phyloP scores from a whole-genome alignment of 2,888 invertebrate genomes.

The Plemyria rubiginata region DNA sequence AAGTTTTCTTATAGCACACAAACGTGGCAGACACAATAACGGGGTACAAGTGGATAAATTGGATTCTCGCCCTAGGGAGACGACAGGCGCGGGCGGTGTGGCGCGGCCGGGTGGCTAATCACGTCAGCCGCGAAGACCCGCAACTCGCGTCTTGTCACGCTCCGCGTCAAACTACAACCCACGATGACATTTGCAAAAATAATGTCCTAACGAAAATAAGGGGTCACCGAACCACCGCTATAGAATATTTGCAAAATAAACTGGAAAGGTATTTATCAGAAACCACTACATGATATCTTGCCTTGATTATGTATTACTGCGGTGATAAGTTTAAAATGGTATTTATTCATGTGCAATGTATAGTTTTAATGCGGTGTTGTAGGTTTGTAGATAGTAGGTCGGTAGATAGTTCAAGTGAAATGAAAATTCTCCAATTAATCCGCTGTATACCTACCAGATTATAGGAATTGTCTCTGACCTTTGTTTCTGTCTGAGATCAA shows the following conservation, averaged over 20 bases:
- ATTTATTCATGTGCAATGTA: no score
- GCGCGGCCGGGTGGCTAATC: slow-evolving; percentile 51
- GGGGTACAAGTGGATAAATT: slow-evolving; percentile 76
- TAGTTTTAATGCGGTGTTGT: no score
- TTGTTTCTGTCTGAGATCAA: background rate
- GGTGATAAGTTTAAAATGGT: no score
- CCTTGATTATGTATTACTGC: no score
- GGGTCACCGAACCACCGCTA: slow-evolving; percentile 11
- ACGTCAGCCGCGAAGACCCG: slow-evolving; percentile 39
- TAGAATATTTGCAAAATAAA: background rate
- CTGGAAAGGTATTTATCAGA: background rate
- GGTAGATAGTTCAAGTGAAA: no score
- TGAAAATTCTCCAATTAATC: no score
- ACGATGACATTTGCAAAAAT: slow-evolving; percentile 21
- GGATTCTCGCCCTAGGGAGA: slow-evolving; percentile 72
- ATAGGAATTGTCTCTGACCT: background rate
- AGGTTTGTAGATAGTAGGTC: no score
- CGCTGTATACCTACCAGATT: no score
- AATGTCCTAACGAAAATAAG: slow-evolving; percentile 9
- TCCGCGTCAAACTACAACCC: slow-evolving; percentile 36
- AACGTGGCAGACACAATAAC: slow-evolving; percentile 67
- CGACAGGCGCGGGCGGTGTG: slow-evolving; percentile 46
- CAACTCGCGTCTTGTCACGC: slow-evolving; percentile 35
- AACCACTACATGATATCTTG: background rate
- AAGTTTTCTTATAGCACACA: slow-evolving; percentile 59